These are phyloP conservation scores for Nyctibius bracteatus DNA, from an alignment of 2,113 vertebrate species.

Conservation along the genomic window DNA sequence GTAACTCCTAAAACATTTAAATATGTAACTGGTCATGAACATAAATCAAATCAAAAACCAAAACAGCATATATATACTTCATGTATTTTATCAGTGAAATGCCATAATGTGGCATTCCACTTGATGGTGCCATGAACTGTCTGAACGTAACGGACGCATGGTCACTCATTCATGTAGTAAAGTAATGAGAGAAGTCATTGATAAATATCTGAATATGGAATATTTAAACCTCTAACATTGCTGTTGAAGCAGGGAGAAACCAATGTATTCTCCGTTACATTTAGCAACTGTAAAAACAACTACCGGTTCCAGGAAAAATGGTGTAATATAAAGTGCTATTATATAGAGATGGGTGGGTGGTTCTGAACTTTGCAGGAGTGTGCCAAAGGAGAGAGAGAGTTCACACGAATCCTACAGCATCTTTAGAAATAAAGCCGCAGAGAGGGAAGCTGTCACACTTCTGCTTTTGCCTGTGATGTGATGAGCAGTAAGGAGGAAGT, in stretches of 20 bases:
- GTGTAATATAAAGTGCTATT: conserved; percentile 21
- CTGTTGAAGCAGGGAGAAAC: not conserved
- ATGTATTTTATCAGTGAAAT: not conserved
- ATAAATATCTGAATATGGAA: not conserved
- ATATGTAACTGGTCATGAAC: not conserved
- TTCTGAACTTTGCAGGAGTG: not conserved
- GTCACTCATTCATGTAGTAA: not conserved
- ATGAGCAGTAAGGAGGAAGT: not conserved
- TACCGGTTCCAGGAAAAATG: conserved; percentile 22
- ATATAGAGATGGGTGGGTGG: not conserved
- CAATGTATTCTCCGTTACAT: not conserved
- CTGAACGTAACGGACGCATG: not conserved
- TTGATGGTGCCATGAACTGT: conserved; percentile 22
- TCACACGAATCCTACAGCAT: not conserved
- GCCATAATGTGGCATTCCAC: not conserved
- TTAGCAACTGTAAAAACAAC: conserved; percentile 43
- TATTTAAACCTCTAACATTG: not conserved
- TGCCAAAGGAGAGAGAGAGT: not conserved
- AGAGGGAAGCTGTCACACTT: not conserved
- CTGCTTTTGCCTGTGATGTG: not conserved
- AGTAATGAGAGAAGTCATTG: not conserved
- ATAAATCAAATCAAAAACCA: not conserved
- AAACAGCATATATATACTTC: not conserved
- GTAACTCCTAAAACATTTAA: not conserved
- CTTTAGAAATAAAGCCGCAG: not conserved